Evolutionary conservation across 2,888 invertebrate species (phyloP).

Genomic region (Bruchidius siliquastri): DNA sequence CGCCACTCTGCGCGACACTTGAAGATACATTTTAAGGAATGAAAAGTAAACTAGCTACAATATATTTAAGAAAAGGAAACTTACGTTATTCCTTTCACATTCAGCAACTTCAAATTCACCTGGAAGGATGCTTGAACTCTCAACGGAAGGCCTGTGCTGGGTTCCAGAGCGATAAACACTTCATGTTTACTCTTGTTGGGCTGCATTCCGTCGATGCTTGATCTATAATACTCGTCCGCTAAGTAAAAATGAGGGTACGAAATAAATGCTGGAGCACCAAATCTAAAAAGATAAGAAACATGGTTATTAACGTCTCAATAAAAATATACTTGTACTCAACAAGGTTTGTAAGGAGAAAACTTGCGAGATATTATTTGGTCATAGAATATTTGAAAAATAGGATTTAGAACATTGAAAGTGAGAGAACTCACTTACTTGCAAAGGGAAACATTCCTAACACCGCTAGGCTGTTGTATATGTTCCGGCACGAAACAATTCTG

Average conservation of each 20-base stretch:
- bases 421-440: conserved; percentile 59
- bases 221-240: conserved; percentile 62
- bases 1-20: no score
- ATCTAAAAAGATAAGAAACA: conserved; percentile 45
- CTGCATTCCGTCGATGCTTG: conserved; percentile 61
- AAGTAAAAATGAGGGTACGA: conserved; percentile 79
- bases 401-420: no score
- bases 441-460: conserved; percentile 66
- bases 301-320: not conserved
- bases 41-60: not conserved
- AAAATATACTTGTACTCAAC: no score
- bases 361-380: no score
- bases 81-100: conserved; percentile 54
- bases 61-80: conserved; percentile 26
- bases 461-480: conserved; percentile 46
- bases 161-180: conserved; percentile 66
- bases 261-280: conserved; percentile 77
- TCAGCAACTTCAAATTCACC: conserved; percentile 63
- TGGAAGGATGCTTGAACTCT: conserved; percentile 69
- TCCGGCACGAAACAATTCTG: conserved; percentile 61
- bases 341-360: no score
- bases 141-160: conserved; percentile 74
- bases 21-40: no score
- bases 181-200: conserved; percentile 62
- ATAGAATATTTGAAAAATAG: no score